Evolutionary conservation across 92 coral and sea anemone genomes (phyloP).

Genomic region (Parazoanthus atlanticus): DNA sequence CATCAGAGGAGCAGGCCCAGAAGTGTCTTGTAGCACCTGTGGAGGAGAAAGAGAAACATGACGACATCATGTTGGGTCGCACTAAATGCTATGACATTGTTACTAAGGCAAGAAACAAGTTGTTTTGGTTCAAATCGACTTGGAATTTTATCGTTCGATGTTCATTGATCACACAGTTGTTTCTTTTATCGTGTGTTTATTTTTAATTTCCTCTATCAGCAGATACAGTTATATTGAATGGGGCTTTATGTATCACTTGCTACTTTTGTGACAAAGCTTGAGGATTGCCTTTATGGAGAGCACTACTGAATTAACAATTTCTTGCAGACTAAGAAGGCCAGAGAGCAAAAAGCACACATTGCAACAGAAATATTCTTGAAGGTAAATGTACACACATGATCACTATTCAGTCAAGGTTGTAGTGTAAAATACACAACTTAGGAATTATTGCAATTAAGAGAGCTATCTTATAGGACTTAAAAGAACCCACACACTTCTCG

Average conservation of each 20-base stretch:
- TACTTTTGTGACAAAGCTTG: neutral
- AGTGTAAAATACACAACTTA: no score
- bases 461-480: no score
- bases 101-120: conserved; percentile 68
- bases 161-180: neutral
- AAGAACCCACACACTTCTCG: no score
- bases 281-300: no score
- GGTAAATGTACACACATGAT: conserved; percentile 44
- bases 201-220: no score
- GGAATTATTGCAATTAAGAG: no score
- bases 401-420: neutral
- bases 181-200: neutral
- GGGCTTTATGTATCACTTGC: neutral
- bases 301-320: neutral
- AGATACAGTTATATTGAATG: no score
- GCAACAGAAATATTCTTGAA: conserved; percentile 89
- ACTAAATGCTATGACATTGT: conserved; percentile 98
- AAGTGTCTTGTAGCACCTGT: conserved; percentile 96
- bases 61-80: conserved; percentile 87
- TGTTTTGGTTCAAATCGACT: neutral
- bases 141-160: neutral
- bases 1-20: conserved; percentile 97
- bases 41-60: conserved; percentile 94
- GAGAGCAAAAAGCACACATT: conserved; percentile 93
- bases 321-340: conserved; percentile 92